phyloP scores from a whole-genome alignment of 2,888 invertebrate genomes.

The Oligia latruncula region DNA sequence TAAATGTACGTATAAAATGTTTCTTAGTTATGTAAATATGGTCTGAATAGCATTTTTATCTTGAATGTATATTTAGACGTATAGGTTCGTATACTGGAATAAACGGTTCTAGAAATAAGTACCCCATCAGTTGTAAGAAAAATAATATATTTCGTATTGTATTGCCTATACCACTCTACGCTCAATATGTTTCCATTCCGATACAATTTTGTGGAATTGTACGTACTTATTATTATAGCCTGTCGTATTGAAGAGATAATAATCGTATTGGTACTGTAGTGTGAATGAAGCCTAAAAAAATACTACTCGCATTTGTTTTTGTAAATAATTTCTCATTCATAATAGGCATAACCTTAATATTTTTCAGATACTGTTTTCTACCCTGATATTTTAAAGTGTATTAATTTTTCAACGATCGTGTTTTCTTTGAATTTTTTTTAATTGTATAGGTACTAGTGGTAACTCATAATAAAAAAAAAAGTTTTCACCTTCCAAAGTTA shows the following conservation, averaged over 20 bases:
- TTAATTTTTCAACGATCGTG: not conserved
- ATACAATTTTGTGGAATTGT: constrained; percentile 28
- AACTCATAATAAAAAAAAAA: not conserved
- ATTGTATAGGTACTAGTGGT: constrained; percentile 9
- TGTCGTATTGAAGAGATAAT: constrained; percentile 9
- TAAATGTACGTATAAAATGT: constrained; percentile 67
- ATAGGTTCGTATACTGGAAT: constrained; percentile 65
- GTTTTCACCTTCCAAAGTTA: constrained; percentile 35
- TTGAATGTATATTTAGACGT: constrained; percentile 73
- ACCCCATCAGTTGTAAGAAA: constrained; percentile 48
- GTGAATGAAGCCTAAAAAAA: constrained; percentile 48
- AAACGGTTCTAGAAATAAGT: constrained; percentile 58
- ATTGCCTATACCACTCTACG: constrained; percentile 29
- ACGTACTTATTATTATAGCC: constrained; percentile 31
- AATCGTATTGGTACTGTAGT: constrained; percentile 19
- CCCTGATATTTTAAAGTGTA: not conserved
- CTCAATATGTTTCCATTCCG: constrained; percentile 40
- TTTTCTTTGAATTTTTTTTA: not conserved
- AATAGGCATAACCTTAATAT: not conserved
- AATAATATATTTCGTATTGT: constrained; percentile 30
- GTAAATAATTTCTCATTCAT: not conserved
- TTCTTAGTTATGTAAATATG: constrained; percentile 83
- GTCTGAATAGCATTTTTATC: constrained; percentile 86
- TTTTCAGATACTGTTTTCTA: not conserved
- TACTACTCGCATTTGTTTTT: not conserved